A percentile compares a stretch with the other conserved stretches of the same genome.
Conservation (phyloP, 2,888 invertebrate species). For the Ennomos erosarius region DNA sequence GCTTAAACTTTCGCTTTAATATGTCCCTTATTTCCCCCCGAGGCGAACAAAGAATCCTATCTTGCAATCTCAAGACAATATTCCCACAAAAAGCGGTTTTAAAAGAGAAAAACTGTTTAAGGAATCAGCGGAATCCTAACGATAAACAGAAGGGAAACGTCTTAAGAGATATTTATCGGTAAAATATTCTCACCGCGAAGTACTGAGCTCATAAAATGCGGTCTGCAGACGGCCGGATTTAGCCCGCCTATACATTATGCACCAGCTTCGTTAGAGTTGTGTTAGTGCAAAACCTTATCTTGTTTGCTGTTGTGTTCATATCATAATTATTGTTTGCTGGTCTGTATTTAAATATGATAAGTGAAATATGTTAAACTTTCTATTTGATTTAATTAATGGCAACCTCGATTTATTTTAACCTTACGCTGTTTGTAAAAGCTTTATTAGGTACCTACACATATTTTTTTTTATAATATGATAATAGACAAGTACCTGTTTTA, state of each 20-base stretch:
- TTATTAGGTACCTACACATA: too few species aligned
- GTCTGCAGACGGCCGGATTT: conserved; percentile 32
- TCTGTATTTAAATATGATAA: too few species aligned
- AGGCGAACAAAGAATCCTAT: conserved; percentile 42
- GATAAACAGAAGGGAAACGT: conserved; percentile 77
- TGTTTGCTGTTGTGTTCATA: conserved; percentile 13
- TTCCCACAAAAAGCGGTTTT: conserved; percentile 62
- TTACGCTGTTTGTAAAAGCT: too few species aligned
- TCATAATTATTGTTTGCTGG: conserved; percentile 4
- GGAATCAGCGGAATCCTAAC: conserved; percentile 77
- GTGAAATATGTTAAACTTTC: too few species aligned
- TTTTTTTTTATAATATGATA: too few species aligned
- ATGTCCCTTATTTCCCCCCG: conserved; percentile 38
- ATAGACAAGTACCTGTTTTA: too few species aligned
- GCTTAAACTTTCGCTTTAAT: conserved; percentile 41
- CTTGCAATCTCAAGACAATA: conserved; percentile 52
- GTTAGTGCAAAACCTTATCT: conserved; percentile 22
- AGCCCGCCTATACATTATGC: conserved; percentile 30
- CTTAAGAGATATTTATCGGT: conserved; percentile 78
- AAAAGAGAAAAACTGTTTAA: conserved; percentile 74
- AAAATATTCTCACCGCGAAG: conserved; percentile 73
- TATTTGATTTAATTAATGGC: too few species aligned
- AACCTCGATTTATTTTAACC: too few species aligned
- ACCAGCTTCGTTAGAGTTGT: conserved; percentile 25
- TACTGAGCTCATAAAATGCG: conserved; percentile 69